These are phyloP conservation scores for Epirrita christyi DNA, from an alignment of 2,888 invertebrate genomes.

Conservation along the genomic window DNA sequence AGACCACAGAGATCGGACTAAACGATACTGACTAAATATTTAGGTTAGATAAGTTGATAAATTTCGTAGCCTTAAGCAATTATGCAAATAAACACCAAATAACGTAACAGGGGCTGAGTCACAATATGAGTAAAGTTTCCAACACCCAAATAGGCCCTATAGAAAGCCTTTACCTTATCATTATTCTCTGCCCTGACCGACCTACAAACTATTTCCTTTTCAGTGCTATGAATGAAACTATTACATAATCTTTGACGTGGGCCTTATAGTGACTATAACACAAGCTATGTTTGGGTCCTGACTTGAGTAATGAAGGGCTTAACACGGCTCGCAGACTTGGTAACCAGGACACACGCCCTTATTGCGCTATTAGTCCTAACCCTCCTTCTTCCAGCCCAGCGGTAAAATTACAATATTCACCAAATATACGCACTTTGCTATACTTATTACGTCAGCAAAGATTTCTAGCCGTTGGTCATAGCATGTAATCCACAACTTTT, in stretches of 20 bases:
- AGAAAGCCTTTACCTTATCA: background rate
- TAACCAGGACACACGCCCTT: slow-evolving; percentile 5
- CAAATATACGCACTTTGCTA: background rate
- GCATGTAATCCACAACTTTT: no score
- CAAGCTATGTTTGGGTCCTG: slow-evolving; percentile 6
- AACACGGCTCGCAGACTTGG: slow-evolving; percentile 3
- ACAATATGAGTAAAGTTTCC: slow-evolving; percentile 35
- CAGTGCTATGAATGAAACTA: background rate
- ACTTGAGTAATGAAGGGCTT: slow-evolving; percentile 12
- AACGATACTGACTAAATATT: no score
- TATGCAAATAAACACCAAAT: slow-evolving; percentile 25
- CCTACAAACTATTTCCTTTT: background rate
- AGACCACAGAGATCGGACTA: no score
- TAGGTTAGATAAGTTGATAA: no score
- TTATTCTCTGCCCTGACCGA: slow-evolving; percentile 1
- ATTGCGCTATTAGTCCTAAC: background rate
- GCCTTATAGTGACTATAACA: slow-evolving; percentile 2
- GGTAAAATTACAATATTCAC: background rate
- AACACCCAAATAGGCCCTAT: slow-evolving; percentile 11
- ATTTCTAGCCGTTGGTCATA: no score
- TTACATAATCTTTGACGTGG: slow-evolving; percentile 3
- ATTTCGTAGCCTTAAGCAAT: background rate
- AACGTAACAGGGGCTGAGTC: slow-evolving; percentile 7
- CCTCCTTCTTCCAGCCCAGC: background rate
- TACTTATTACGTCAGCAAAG: no score